Evolutionary conservation across 2,797 vertebrate species (phyloP).

Genomic region (Chelmon rostratus): DNA sequence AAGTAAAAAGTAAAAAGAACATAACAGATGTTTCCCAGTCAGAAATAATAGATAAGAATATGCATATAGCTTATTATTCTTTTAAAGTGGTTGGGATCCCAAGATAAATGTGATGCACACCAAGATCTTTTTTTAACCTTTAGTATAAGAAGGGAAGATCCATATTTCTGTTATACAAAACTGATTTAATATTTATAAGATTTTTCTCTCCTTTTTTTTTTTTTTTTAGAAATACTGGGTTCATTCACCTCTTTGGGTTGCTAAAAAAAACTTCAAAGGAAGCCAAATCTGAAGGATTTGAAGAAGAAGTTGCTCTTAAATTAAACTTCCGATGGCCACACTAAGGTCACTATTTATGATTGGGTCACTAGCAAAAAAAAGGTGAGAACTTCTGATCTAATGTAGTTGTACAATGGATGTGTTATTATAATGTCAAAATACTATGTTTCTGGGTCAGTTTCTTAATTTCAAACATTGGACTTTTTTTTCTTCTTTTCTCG

Average conservation of each 20-base stretch:
- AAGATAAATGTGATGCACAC: neutral
- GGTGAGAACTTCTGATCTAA: too few relatives aligned
- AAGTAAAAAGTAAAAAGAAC: neutral
- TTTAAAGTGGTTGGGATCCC: neutral
- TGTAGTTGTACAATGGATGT: too few relatives aligned
- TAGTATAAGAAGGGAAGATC: neutral
- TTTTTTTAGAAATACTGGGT: neutral
- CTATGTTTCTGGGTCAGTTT: too few relatives aligned
- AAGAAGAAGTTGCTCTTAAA: neutral
- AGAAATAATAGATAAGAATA: neutral
- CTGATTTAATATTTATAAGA: neutral
- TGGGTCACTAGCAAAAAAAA: neutral
- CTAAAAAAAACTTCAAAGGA: neutral
- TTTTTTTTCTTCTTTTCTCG: too few relatives aligned
- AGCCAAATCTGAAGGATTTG: neutral
- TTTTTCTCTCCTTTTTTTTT: neutral
- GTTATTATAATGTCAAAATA: too few relatives aligned
- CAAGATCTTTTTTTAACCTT: too few relatives aligned
- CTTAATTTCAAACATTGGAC: too few relatives aligned
- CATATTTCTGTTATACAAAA: neutral
- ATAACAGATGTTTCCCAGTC: neutral
- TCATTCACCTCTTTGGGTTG: neutral
- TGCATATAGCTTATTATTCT: neutral
- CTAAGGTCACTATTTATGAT: neutral
- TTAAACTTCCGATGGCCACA: neutral